These are phyloP conservation scores for Liolophura sinensis DNA, from an alignment of 1,140 invertebrate species.

Conservation along the genomic window DNA sequence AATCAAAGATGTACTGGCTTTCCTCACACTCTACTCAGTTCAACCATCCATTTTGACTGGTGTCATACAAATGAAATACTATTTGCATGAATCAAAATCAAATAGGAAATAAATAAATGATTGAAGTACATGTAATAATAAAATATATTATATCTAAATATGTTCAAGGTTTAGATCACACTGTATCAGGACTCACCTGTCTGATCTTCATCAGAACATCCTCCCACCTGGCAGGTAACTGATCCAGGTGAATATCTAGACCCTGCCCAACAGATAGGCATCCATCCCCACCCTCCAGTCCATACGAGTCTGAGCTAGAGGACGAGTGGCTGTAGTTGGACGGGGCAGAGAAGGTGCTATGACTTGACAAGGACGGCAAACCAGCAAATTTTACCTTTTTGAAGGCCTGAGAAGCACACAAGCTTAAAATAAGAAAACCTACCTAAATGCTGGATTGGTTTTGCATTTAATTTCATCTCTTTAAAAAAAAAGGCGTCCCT, in stretches of 20 bases:
- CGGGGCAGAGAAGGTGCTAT: slow-evolving; percentile 30
- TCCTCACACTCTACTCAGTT: no score
- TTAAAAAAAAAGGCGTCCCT: no score
- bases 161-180: no score
- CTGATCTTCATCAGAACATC: slow-evolving; percentile 33
- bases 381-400: slow-evolving; percentile 45
- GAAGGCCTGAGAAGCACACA: slow-evolving; percentile 32
- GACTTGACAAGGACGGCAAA: slow-evolving; percentile 39
- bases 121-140: no score
- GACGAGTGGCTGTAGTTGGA: slow-evolving; percentile 18
- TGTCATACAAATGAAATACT: no score
- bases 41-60: no score
- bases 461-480: no score
- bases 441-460: background rate
- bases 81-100: no score
- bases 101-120: no score
- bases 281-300: background rate
- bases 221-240: slow-evolving; percentile 33
- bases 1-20: no score
- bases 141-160: no score
- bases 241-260: slow-evolving; percentile 6
- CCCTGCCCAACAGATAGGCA: background rate
- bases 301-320: background rate
- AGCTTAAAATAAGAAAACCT: slow-evolving; percentile 7
- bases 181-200: slow-evolving; percentile 25